Conservation (phyloP, 2,113 vertebrate species). For the Lagopus leucura region DNA sequence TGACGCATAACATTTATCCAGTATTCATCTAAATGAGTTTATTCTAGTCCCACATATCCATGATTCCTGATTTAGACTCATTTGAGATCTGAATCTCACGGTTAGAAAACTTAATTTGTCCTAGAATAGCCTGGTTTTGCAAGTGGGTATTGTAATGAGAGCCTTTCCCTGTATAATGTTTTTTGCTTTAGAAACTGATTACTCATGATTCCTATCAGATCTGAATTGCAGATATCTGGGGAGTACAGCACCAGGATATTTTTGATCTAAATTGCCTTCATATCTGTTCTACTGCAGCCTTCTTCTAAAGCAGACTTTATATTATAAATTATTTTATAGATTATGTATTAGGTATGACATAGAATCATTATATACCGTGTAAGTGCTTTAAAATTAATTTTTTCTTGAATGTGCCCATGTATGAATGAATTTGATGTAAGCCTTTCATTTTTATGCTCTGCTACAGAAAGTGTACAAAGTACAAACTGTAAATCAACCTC, state of each 20-base stretch:
- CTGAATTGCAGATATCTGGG: slow-evolving; percentile 40
- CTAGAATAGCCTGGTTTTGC: slow-evolving; percentile 12
- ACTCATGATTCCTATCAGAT: slow-evolving; percentile 28
- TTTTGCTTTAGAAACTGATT: slow-evolving; percentile 53
- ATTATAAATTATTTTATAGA: slow-evolving; percentile 64
- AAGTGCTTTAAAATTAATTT: slow-evolving; percentile 79
- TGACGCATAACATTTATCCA: not conserved
- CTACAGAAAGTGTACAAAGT: slow-evolving; percentile 64
- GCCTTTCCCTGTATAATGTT: not conserved
- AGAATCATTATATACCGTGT: slow-evolving; percentile 66
- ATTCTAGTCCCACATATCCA: not conserved
- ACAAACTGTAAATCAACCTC: slow-evolving; percentile 70
- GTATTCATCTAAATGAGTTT: not conserved
- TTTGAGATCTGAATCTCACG: not conserved
- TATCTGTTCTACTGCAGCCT: slow-evolving; percentile 38
- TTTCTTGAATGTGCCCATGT: slow-evolving; percentile 66
- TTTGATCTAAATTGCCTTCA: slow-evolving; percentile 36
- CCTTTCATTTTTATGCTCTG: slow-evolving; percentile 70
- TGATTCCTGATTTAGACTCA: not conserved
- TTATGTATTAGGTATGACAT: slow-evolving; percentile 67
- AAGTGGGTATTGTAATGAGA: not conserved
- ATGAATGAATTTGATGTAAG: slow-evolving; percentile 71
- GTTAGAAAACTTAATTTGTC: slow-evolving; percentile 10
- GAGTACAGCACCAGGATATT: slow-evolving; percentile 38
- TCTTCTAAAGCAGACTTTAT: slow-evolving; percentile 60